A percentile compares a stretch with the other conserved stretches of the same genome.
Evolutionary conservation across 2,113 vertebrate genomes (phyloP).

Genomic region (Brachypteracias leptosomus): DNA sequence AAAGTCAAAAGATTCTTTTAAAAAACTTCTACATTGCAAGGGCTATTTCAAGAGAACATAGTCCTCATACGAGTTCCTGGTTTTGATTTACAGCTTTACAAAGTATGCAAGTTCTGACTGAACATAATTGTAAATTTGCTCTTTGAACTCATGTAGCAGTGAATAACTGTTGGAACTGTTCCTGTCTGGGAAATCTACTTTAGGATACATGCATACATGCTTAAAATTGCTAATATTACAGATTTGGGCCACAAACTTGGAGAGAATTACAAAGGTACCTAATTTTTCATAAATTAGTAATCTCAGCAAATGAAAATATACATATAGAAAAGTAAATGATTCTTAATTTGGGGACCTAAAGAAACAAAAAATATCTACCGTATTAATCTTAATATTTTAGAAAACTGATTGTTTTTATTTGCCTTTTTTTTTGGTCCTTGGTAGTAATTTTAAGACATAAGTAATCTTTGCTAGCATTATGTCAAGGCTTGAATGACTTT

Average conservation of each 20-base stretch:
- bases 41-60: neutral
- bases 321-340: neutral
- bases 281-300: neutral
- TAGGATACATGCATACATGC: neutral
- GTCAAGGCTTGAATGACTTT: neutral
- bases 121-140: neutral
- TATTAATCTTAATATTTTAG: neutral
- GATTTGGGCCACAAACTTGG: neutral
- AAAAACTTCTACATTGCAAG: neutral
- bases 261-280: neutral
- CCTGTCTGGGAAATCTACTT: neutral
- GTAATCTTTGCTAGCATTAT: neutral
- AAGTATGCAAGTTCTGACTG: neutral
- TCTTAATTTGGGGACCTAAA: neutral
- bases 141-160: neutral
- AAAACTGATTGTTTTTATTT: neutral
- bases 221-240: neutral
- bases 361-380: neutral
- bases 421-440: neutral
- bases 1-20: neutral
- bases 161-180: neutral
- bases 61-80: accelerated
- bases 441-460: neutral
- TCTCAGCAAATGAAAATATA: neutral
- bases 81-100: neutral